Evolutionary conservation across 2,888 invertebrate species (phyloP).

Genomic region (Galerucella pusilla): DNA sequence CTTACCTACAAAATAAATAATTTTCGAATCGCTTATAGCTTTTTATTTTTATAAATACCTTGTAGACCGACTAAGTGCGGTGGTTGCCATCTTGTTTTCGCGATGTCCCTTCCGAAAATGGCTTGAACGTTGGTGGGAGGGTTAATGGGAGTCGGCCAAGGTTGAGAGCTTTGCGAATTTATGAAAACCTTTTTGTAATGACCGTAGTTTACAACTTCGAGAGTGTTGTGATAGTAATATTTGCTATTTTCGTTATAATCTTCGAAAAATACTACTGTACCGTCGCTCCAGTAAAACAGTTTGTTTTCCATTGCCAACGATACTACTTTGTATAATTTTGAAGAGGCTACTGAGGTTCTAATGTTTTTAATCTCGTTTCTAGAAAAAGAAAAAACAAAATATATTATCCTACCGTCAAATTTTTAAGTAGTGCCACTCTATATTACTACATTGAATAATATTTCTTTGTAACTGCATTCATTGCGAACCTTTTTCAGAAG

Average conservation of each 20-base stretch:
- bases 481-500: too few relatives aligned
- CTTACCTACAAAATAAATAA: constrained; percentile 63
- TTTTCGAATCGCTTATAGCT: neutral
- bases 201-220: constrained; percentile 62
- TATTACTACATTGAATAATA: too few relatives aligned
- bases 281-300: constrained; percentile 89
- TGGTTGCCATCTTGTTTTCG: constrained; percentile 84
- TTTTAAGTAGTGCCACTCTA: too few relatives aligned
- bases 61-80: constrained; percentile 83
- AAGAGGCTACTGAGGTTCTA: constrained; percentile 78
- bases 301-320: constrained; percentile 82
- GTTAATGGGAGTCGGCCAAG: constrained; percentile 81
- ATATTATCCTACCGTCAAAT: too few relatives aligned
- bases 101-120: constrained; percentile 79
- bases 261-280: constrained; percentile 79
- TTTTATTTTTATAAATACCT: constrained; percentile 62
- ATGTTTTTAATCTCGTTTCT: constrained; percentile 79
- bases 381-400: neutral
- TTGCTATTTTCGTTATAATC: constrained; percentile 74
- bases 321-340: constrained; percentile 78
- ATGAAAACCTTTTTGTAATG: constrained; percentile 64
- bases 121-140: constrained; percentile 85
- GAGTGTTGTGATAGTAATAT: constrained; percentile 82
- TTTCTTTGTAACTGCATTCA: too few relatives aligned
- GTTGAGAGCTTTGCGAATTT: constrained; percentile 79